Base-by-base conservation (phyloP, 2,888 invertebrate species). In the Mylabris sibirica region DNA sequence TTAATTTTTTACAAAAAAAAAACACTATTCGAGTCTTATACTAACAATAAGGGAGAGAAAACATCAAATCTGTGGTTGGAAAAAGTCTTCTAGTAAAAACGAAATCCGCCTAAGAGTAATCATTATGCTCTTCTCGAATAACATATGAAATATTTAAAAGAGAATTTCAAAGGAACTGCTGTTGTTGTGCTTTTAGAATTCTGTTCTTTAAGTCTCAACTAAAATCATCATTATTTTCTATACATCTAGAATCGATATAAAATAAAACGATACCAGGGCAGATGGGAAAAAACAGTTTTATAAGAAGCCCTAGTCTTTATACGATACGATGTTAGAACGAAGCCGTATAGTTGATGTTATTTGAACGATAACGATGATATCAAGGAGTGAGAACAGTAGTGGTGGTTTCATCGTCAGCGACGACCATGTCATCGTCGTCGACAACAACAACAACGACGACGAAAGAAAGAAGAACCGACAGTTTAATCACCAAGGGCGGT, bases 401-500 rank as follows among this genome's bases (percentile, higher is more conserved):
- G 66, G 60, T 64, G 69, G 66, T 66, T 65, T 65, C 63, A 59
- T 12, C 44, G 17, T 6, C 44, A 17, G 5, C 14, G 41, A 12
- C 38, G 38, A 38, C 38, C 4, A 30, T 30, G 30, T 30, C 8
- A 8, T 30, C 30, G 30, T 8, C 30, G 8, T 3, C 30, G 30
- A n/a, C n/a, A n/a, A n/a, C n/a, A n/a, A n/a, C n/a, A n/a, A n/a
- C 30, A 30, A 30, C 30, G 30, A 65, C 65, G 44, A 65, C 59
- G 57, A 65, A 66, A 22, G 66, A 61, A 66, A 22, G 20, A 26
- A 34, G 38, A 61, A 38, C 41, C 38, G 66, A 62, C 64, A 49
- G 62, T 70, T 63, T 70, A 70, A 70, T 70, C 70, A 67, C 70
- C 70, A 63, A 63, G 67, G 70, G 70, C 70, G 70, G 70, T 70